Evolutionary conservation across 2,797 vertebrate genomes (phyloP).

Genomic region (Rhinoraja longicauda): DNA sequence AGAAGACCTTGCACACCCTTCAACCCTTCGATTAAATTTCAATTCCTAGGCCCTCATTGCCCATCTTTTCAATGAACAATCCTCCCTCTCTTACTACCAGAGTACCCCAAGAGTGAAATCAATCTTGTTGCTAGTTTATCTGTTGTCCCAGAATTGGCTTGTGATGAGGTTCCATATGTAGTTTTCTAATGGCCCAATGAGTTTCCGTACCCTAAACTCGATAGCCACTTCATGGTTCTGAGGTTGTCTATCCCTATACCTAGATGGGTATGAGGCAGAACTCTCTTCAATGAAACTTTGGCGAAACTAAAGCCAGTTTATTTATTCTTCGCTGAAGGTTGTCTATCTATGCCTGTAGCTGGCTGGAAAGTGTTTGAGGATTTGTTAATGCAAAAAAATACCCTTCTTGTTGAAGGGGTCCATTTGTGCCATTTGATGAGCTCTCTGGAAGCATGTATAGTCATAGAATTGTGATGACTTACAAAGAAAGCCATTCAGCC

Average conservation of each 20-base stretch:
- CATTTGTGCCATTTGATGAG: slow-evolving; percentile 53
- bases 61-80: no score
- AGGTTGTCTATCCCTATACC: neutral
- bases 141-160: neutral
- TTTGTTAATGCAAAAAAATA: neutral
- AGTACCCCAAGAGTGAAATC: neutral
- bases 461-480: no score
- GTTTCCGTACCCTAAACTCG: no score
- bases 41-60: no score
- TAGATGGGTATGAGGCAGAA: neutral
- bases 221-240: neutral
- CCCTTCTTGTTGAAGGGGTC: slow-evolving; percentile 58
- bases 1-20: no score
- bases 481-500: no score
- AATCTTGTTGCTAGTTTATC: neutral
- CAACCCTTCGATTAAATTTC: no score
- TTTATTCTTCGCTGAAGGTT: neutral
- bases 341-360: neutral
- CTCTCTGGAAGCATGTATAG: no score
- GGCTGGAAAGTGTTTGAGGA: slow-evolving; percentile 41
- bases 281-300: neutral
- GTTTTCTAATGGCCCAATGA: neutral
- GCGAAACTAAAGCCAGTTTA: neutral
- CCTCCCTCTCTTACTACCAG: neutral
- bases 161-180: neutral